Evolutionary conservation across 2,888 invertebrate genomes (phyloP).

Genomic region (Pheosia tremula): DNA sequence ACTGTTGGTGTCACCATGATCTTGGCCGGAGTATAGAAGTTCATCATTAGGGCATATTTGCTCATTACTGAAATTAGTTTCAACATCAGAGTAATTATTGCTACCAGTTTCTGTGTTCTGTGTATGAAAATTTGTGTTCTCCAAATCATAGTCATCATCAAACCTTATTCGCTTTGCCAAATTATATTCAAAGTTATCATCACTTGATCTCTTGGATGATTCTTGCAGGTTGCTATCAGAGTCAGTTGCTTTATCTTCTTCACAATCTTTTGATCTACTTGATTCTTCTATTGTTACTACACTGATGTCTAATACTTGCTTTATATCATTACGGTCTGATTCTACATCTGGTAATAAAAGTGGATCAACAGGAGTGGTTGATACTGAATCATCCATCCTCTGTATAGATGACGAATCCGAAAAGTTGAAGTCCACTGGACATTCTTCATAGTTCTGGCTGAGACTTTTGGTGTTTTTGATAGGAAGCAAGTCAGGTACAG

Average conservation of each 20-base stretch:
- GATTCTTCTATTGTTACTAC: constrained; percentile 74
- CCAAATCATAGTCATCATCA: constrained; percentile 64
- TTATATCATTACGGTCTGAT: constrained; percentile 64
- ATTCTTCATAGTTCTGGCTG: constrained; percentile 73
- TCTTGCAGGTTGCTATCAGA: constrained; percentile 59
- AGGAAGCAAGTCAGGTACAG: constrained; percentile 77
- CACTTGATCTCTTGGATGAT: constrained; percentile 68
- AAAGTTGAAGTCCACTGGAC: constrained; percentile 74
- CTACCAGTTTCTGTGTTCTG: constrained; percentile 41
- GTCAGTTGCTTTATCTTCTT: constrained; percentile 61
- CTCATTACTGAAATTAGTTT: constrained; percentile 61
- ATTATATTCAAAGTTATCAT: constrained; percentile 60
- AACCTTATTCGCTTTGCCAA: constrained; percentile 69
- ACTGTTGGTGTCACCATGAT: constrained; percentile 69
- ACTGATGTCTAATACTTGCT: constrained; percentile 70
- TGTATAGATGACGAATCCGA: constrained; percentile 71
- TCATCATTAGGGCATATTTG: constrained; percentile 62
- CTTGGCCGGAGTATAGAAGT: constrained; percentile 59
- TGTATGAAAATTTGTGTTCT: constrained; percentile 49
- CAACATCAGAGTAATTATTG: constrained; percentile 63
- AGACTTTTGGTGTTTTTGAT: constrained; percentile 67
- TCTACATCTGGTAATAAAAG: constrained; percentile 72
- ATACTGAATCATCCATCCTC: constrained; percentile 72
- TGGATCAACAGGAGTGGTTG: constrained; percentile 76
- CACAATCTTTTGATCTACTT: constrained; percentile 61